Base-by-base conservation (phyloP, 2,797 vertebrate species). In the Gallirallus australis region DNA sequence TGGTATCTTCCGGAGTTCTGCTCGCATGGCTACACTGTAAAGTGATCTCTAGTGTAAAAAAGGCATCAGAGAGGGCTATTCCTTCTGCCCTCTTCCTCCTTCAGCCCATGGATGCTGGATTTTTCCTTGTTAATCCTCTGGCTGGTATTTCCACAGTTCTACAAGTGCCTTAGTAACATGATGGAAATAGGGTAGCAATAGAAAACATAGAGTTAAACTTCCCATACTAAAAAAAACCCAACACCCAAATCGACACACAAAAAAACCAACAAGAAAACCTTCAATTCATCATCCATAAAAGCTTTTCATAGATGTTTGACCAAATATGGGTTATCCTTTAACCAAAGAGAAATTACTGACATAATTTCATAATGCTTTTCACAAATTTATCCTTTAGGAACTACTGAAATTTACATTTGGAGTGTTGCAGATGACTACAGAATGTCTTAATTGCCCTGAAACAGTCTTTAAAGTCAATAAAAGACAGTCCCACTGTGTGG, bases 271-370 rank as follows among this genome's bases (percentile, higher is more conserved):
- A 45, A 19, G 16, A 45, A 30, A 54, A 30, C 12, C 4, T 27
- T 53, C 40, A 79, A 53, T 82, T 96, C 89, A 83, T 94, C 66
- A 77, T 33, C 47, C 52, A 73, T 82, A 57, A 93, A 95, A 93
- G 59, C 79, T 81, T 94, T 94, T 94, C 48, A 31, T 82, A 72
- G n/a, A 17, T 72, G 7, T 81, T 84, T 82, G 71, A 77, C 61
- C 53, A 89, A 93, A 81, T 59, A 72, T 5, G 64, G 5, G 27
- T 94, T 92, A 94, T 90, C 72, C 78, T 90, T 97, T 96, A 95
- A 79, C 76, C 82, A 91, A 94, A 89, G 89, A 94, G 45, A 80
- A 89, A 71, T 94, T 69, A 87, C 17, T 87, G 48, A 68, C 77
- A 81, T 90, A 1, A 83, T 90, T 93, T 83, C 45, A 31, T 85